Base-by-base conservation (phyloP, 2,888 invertebrate genomes). In the Myopa testacea region DNA sequence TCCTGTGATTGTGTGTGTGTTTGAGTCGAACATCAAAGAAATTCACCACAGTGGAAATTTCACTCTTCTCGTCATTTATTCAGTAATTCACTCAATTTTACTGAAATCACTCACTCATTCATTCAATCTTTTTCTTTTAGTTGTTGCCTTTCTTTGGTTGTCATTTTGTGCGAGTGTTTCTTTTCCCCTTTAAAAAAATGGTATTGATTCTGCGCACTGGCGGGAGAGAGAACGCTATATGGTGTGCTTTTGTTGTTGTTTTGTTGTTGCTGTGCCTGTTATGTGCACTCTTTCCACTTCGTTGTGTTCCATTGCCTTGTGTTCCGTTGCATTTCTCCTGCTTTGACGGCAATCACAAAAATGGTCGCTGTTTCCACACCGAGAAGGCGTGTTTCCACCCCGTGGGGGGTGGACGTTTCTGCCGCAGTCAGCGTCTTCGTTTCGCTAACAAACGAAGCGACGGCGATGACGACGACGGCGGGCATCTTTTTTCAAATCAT, bases 321-420 rank as follows among this genome's bases (percentile, higher is more conserved):
- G 73, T 67, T 67, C 58, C 19, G 4, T 55, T 75, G 65, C 75
- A 58, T 34, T 75, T 75, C 69, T 58, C 75, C 69, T 60, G 75
- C 45, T 75, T 38, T 34, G 38, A 37, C 34, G 8, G 62, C 62
- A 8, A 19, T 10, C n/a, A 6, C 16, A 10, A 75, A 75, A 75
- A 75, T 75, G 75, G 75, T 75, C 75, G 69, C 50, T 55, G 14
- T 63, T 50, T 40, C 34, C 38, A 26, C 14, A 50, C 19, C 4
- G 69, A 69, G 69, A 50, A 69, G 69, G 69, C 69, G 69, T 69
- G 19, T 40, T 50, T 50, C n/a, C 38, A 19, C 68, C 19, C 67
- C 52, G 68, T 16, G 73, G 26, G 19, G 70, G 62, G 26, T 26
- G 26, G 26, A 26, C 52, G 50, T n/a, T 38, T 68, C 75, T 19